Evolutionary conservation across 2,113 vertebrate genomes (phyloP).

Genomic region (Australoheros scitulus): DNA sequence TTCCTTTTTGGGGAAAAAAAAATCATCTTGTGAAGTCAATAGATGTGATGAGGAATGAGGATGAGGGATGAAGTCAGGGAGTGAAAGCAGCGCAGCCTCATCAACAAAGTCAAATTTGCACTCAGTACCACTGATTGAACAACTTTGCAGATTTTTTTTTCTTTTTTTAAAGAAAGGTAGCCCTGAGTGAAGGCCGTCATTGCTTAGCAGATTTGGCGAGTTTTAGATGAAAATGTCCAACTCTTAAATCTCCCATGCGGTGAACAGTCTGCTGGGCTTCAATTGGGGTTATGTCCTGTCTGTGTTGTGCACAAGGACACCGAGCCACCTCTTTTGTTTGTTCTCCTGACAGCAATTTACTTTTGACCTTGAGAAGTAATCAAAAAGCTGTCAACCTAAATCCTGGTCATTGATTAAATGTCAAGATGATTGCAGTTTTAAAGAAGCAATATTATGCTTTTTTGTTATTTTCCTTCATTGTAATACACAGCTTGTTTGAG

Average conservation of each 20-base stretch:
- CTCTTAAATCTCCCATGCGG: slow-evolving; percentile 22
- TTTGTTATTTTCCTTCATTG: neutral
- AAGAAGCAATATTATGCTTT: neutral
- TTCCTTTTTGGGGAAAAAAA: slow-evolving; percentile 34
- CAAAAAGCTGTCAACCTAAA: neutral
- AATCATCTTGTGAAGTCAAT: slow-evolving; percentile 51
- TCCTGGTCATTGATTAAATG: neutral
- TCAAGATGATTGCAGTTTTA: neutral
- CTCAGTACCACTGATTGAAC: slow-evolving; percentile 29
- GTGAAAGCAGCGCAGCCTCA: slow-evolving; percentile 22
- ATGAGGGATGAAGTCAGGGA: slow-evolving; percentile 41
- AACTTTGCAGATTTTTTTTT: slow-evolving; percentile 12
- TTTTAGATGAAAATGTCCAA: slow-evolving; percentile 33
- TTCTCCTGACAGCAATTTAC: neutral
- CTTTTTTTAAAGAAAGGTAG: slow-evolving; percentile 16
- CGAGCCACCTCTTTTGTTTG: neutral
- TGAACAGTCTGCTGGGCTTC: slow-evolving; percentile 8
- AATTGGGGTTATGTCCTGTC: slow-evolving; percentile 23
- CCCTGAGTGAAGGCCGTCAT: slow-evolving; percentile 7
- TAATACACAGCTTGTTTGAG: neutral
- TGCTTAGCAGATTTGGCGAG: neutral
- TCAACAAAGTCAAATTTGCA: slow-evolving; percentile 52
- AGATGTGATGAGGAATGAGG: slow-evolving; percentile 60
- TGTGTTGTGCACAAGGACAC: slow-evolving; percentile 13
- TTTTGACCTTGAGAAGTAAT: slow-evolving; percentile 7